Evolutionary conservation across 2,797 vertebrate genomes (phyloP), one percentile per base, ranked within the genome.

Genomic region (Diceros bicornis): DNA sequence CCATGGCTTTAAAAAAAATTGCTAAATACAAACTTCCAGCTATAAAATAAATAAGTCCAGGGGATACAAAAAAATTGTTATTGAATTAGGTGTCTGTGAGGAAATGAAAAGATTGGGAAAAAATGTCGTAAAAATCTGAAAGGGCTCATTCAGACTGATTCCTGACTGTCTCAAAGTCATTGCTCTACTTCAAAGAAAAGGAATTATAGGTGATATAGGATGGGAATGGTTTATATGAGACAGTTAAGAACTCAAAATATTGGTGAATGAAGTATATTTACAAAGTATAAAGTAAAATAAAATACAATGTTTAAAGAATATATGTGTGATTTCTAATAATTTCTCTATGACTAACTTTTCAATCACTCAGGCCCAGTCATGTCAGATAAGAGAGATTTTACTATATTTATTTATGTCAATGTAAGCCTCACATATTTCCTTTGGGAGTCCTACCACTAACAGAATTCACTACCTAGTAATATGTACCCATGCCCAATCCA

Each of bases 351-450:
- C 0, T 3, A 59, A 12, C 9, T 79, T 85, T 90, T 61, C 32
- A 89, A 41, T 62, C 44, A 27, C 23, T n/a, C 18, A 50, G n/a
- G 61, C 14, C 17, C 20, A 71, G 32, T 66, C 59, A 89, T 16
- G 17, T 20, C 62, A 86, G 68, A 69, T 29, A 89, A 68, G 72
- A 90, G 47, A 90, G 41, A 74, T 64, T 87, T 94, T 78, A 20
- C 55, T 27, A 1, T 64, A 25, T 88, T 78, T 82, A 68, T 77
- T 52, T 79, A 52, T 11, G 16, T 34, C 7, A 23, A 6, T 8
- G 7, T 57, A 34, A 84, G n/a, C 9, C 44, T 69, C 50, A 89
- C 21, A 29, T 21, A 50, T 37, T 57, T 41, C 62, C 55, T 62
- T 83, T 20, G 66, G 57, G 37, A 69, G 57, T 55, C 55, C 21